Base-by-base conservation (phyloP, 1,140 invertebrate genomes). In the Pogonomyrmex barbatus region DNA sequence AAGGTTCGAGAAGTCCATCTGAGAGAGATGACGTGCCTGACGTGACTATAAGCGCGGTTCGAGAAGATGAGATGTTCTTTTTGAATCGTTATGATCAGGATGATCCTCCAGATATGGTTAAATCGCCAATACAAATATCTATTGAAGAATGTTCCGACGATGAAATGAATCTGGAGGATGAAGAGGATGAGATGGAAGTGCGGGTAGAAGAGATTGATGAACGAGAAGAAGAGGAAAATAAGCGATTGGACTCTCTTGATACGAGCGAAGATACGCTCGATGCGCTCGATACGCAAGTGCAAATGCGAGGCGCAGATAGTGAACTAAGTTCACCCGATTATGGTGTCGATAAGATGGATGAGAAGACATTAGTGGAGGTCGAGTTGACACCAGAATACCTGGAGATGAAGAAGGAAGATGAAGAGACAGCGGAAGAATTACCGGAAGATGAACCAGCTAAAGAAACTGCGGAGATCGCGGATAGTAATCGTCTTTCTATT, bases 131-230 rank as follows among this genome's bases (percentile, higher is more conserved):
- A 75, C 95, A 95, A 86, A 95, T 95, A 83, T 95, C 95, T 0
- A 95, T 95, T 36, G 95, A 95, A 90, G 95, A 95, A 47, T 94
- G 95, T 52, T 95, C 94, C 4, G 94, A 95, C 56, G 94, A 94
- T 33, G 94, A 95, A 1, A 77, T 89, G 0, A 92, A 93, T 50
- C 50, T 75, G 3, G 94, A 94, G 75, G 93, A 94, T 0, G 91
- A 91, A 42, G 91, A 93, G 42, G 94, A 94, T 12, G 94, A 88
- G 2, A 94, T 94, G 52, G 93, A 94, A 56, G 76, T 91, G 0
- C 90, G 93, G 17, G 63, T 81, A 4, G 92, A 93, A 54, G 91
- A 93, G 67, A 92, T 94, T 17, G 94, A 93, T 42, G 94, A 95
- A 39, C 94, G 93, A 17, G 95, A 94, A 9, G 94, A 94, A 36